phyloP scores from a whole-genome alignment of 2,797 vertebrate species.

The Melanogrammus aeglefinus region DNA sequence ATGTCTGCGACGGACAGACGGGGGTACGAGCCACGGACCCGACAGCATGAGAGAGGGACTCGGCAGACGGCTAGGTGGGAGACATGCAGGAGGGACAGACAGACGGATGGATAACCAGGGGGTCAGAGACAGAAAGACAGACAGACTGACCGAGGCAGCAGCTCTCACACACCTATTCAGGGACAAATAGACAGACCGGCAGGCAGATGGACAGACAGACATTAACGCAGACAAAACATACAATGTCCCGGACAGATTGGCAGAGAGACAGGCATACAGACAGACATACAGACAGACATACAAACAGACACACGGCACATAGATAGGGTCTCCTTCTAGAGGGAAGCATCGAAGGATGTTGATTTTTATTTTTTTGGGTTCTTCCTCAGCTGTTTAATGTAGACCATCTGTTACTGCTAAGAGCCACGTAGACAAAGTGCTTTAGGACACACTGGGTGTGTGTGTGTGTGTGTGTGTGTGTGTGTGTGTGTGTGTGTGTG shows the following conservation, averaged over 20 bases:
- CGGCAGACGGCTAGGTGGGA: neutral
- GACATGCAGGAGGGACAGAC: neutral
- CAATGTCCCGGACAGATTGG: neutral
- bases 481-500: constrained; percentile 7
- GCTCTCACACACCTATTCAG: neutral
- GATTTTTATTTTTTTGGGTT: constrained; percentile 14
- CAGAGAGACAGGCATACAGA: neutral
- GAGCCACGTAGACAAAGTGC: constrained; percentile 15
- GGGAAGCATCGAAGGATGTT: constrained; percentile 3
- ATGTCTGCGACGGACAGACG: neutral
- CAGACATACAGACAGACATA: neutral
- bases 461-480: constrained; percentile 6
- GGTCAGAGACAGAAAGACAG: neutral
- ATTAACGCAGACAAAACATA: neutral
- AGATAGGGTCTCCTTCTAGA: neutral
- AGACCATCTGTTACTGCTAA: constrained; percentile 38
- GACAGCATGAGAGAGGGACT: neutral
- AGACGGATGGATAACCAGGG: neutral
- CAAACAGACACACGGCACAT: neutral
- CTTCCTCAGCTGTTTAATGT: constrained; percentile 38
- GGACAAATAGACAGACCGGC: constrained; percentile 9
- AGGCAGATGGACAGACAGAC: constrained; percentile 4
- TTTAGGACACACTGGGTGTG: constrained; percentile 19
- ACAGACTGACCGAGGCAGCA: constrained; percentile 14
- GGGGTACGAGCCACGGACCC: neutral